Evolutionary conservation across 2,797 vertebrate genomes (phyloP).

Genomic region (Anabas testudineus): DNA sequence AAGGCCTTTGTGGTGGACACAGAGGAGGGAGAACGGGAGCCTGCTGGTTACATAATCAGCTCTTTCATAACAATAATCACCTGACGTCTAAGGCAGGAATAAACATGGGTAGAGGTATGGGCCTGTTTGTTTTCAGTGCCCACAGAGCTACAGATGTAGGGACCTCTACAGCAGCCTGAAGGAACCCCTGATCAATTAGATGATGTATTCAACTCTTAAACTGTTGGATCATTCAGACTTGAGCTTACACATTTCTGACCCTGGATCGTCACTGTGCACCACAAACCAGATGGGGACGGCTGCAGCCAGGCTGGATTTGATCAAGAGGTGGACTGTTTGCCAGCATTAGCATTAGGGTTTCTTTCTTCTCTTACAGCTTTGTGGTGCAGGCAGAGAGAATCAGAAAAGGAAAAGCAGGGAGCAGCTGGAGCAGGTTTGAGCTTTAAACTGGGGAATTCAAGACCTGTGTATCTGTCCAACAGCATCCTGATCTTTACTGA

Average conservation of each 20-base stretch:
- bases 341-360: constrained; percentile 6
- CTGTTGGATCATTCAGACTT: constrained; percentile 6
- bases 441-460: not conserved
- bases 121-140: constrained; percentile 7
- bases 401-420: not conserved
- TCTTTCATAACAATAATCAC: constrained; percentile 75
- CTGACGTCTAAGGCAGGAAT: constrained; percentile 48
- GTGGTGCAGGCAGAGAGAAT: not conserved
- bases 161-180: not conserved
- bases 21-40: constrained; percentile 38
- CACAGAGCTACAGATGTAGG: not conserved
- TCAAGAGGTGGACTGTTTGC: not conserved
- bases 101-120: constrained; percentile 13
- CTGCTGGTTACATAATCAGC: constrained; percentile 70
- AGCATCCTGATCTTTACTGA: not conserved
- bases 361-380: not conserved
- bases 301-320: constrained; percentile 27
- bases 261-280: not conserved
- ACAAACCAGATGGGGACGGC: not conserved
- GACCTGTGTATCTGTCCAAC: accelerated
- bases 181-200: not conserved
- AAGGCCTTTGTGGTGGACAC: constrained; percentile 72
- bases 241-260: constrained; percentile 8
- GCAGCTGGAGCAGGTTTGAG: not conserved
- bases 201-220: constrained; percentile 2